Conservation (phyloP, 2,888 invertebrate species). For the Aphodius granarius region DNA sequence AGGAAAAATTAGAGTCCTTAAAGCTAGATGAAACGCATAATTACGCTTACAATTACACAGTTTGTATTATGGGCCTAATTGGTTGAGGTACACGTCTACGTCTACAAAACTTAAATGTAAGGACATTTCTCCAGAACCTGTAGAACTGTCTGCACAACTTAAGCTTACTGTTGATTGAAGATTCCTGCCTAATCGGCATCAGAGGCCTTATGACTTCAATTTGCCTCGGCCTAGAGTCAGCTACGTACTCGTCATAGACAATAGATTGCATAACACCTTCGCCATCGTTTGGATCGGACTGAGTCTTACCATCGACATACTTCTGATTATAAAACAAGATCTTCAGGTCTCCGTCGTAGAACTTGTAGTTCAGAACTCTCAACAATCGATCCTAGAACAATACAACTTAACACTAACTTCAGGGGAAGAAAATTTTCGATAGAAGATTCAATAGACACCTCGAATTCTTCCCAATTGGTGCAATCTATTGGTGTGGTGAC, state of each 20-base stretch:
- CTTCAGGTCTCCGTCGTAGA: slow-evolving; percentile 28
- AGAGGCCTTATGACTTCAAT: slow-evolving; percentile 5
- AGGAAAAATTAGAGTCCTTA: too few relatives aligned
- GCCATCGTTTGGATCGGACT: slow-evolving; percentile 8
- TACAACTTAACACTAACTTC: neutral
- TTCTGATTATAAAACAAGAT: slow-evolving; percentile 19
- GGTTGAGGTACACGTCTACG: neutral
- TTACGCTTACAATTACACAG: neutral
- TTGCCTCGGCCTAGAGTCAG: neutral
- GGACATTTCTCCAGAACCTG: slow-evolving; percentile 20
- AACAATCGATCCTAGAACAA: slow-evolving; percentile 30
- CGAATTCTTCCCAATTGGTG: slow-evolving; percentile 22
- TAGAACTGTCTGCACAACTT: slow-evolving; percentile 11
- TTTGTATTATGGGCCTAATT: neutral
- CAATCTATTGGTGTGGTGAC: slow-evolving; percentile 12
- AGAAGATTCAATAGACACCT: slow-evolving; percentile 14
- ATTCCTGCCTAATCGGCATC: slow-evolving; percentile 5
- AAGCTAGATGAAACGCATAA: too few relatives aligned
- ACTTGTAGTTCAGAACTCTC: slow-evolving; percentile 31
- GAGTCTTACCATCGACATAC: slow-evolving; percentile 13
- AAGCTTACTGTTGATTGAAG: neutral
- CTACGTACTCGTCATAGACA: slow-evolving; percentile 20
- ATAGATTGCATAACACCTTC: slow-evolving; percentile 23
- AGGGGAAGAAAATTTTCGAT: neutral
- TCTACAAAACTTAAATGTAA: slow-evolving; percentile 30